These are phyloP conservation scores for Lycaena phlaeas DNA, from an alignment of 2,888 invertebrate species.

Conservation along the genomic window DNA sequence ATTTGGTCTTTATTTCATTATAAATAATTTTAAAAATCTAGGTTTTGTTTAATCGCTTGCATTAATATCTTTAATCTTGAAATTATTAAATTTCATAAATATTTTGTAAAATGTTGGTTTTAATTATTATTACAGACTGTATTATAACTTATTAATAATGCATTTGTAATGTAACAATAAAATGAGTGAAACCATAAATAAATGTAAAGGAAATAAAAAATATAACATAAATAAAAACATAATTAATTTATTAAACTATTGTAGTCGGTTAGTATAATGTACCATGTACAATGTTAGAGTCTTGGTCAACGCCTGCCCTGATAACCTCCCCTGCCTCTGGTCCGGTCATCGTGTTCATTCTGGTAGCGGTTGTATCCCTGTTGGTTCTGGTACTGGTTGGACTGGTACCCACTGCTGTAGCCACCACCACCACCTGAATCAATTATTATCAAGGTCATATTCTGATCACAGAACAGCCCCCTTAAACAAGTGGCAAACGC, in stretches of 20 bases:
- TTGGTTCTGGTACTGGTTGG: conserved; percentile 23
- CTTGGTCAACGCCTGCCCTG: conserved; percentile 37
- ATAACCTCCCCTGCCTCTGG: conserved; percentile 38
- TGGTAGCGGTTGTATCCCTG: conserved; percentile 36
- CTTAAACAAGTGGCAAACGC: not conserved
- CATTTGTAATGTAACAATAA: no score
- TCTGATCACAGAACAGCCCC: not conserved
- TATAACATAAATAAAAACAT: not conserved
- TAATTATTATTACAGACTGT: no score
- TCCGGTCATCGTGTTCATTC: conserved; percentile 45
- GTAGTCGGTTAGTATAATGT: not conserved
- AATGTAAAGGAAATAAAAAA: no score
- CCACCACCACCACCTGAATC: conserved; percentile 9
- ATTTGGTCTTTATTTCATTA: no score
- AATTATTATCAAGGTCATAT: not conserved
- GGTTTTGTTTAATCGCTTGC: no score
- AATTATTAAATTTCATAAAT: no score
- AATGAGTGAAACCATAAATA: no score
- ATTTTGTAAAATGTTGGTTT: no score
- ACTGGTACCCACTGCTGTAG: conserved; percentile 14
- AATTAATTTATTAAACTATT: not conserved
- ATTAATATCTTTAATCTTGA: no score
- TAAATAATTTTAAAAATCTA: no score
- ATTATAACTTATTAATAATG: no score
- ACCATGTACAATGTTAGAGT: not conserved